Base-by-base conservation (phyloP, 2,888 invertebrate species). In the Nomada ferruginata region DNA sequence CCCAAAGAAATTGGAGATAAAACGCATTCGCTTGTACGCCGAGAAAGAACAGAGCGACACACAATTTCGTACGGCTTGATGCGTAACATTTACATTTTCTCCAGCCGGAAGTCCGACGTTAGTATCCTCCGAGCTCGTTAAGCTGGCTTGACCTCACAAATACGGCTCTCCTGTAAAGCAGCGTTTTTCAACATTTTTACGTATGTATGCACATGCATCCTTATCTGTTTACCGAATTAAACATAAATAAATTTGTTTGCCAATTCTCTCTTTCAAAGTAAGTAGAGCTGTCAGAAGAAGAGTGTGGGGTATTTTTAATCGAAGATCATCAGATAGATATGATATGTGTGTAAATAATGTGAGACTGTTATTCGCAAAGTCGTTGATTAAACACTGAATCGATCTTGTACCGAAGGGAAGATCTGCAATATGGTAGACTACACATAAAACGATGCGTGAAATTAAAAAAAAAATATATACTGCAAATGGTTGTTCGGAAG, bases 1-100 rank as follows among this genome's bases (percentile, higher is more conserved):
- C 73, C 79, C 80, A 73, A 79, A 76, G 63, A 20, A 61, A 29
- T 47, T 13, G 47, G 47, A 47, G 47, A 15, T 68, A 63, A 47
- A 63, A 76, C 68, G 29, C 79, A 79, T 76, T 69, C 64, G 57
- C 50, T 29, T 59, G 23, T 13, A 70, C 44, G 44, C 42, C 57
- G 53, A 70, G 59, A 79, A 65, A n/a, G 18, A 65, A 80, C 52
- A 66, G 63, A 68, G 79, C 52, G 63, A 79, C 63, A 79, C 23
- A 59, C 13, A 68, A 78, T 15, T 26, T 68, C 63, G 50, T 29
- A 78, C 68, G 29, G 73, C 23, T 72, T 79, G 79, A 79, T 57
- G 72, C 50, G 57, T 80, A 68, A 79, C 66, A 80, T 68, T 80
- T 80, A 80, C 80, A 79, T 80, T 79, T 79, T 79, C 63, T 72